Conservation (phyloP, 2,797 vertebrate species). For the Premnoplex brunnescens region DNA sequence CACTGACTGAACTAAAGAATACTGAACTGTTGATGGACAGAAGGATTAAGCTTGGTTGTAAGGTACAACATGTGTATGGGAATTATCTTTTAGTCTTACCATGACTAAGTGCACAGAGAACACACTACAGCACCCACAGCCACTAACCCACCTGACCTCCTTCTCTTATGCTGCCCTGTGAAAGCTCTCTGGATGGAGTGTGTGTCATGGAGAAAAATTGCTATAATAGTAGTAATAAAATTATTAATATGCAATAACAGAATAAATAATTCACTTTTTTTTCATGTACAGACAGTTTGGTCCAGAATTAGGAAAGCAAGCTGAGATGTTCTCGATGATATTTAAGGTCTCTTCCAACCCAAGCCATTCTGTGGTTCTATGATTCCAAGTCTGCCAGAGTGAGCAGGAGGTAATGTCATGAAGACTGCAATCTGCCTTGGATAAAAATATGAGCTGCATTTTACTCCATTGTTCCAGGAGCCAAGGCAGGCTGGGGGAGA, state of each 20-base stretch:
- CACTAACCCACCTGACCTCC: background rate
- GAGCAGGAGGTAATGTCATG: background rate
- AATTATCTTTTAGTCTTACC: background rate
- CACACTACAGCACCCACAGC: background rate
- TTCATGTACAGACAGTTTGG: background rate
- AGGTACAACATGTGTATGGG: background rate
- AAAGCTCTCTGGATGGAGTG: background rate
- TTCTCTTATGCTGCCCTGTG: background rate
- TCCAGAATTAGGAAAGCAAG: background rate
- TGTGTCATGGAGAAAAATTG: background rate
- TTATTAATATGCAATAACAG: background rate
- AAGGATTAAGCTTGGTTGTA: background rate
- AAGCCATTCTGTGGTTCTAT: background rate
- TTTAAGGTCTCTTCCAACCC: background rate
- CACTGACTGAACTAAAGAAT: background rate
- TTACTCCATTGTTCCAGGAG: background rate
- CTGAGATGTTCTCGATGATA: background rate
- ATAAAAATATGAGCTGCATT: background rate
- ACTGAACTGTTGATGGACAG: background rate
- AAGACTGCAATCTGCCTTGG: background rate
- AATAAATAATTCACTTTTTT: background rate
- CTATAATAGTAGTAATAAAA: background rate
- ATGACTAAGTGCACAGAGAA: background rate
- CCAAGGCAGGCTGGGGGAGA: background rate
- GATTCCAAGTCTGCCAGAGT: background rate